Evolutionary conservation across 1,140 invertebrate genomes (phyloP).

Genomic region (Brachionus paranguensis): DNA sequence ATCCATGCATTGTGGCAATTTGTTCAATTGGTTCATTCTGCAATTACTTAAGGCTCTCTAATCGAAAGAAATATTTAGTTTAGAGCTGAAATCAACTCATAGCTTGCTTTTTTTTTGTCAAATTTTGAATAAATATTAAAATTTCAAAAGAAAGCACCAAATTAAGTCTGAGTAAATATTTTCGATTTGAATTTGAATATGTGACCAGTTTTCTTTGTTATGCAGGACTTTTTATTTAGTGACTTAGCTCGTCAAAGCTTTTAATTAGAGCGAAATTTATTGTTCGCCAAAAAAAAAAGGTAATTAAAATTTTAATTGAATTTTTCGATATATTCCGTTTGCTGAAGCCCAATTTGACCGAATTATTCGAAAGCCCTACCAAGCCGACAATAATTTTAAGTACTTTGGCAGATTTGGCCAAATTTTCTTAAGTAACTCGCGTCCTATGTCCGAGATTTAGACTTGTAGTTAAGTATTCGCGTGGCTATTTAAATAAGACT

Average conservation of each 20-base stretch:
- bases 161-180: constrained; percentile 23
- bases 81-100: neutral
- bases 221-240: neutral
- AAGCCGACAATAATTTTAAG: neutral
- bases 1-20: constrained; percentile 12
- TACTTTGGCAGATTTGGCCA: neutral
- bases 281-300: neutral
- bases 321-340: neutral
- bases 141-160: neutral
- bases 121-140: constrained; percentile 31
- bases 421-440: neutral
- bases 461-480: neutral
- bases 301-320: neutral
- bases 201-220: constrained; percentile 12
- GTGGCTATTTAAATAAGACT: neutral
- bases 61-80: constrained; percentile 13
- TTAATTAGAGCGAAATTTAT: constrained; percentile 5
- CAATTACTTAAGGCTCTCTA: neutral
- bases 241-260: neutral
- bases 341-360: neutral
- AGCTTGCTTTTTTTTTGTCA: neutral
- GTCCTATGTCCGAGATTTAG: neutral
- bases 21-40: neutral
- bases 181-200: neutral
- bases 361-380: neutral